phyloP scores from a whole-genome alignment of 2,888 invertebrate species.

The Adineta ricciae region DNA sequence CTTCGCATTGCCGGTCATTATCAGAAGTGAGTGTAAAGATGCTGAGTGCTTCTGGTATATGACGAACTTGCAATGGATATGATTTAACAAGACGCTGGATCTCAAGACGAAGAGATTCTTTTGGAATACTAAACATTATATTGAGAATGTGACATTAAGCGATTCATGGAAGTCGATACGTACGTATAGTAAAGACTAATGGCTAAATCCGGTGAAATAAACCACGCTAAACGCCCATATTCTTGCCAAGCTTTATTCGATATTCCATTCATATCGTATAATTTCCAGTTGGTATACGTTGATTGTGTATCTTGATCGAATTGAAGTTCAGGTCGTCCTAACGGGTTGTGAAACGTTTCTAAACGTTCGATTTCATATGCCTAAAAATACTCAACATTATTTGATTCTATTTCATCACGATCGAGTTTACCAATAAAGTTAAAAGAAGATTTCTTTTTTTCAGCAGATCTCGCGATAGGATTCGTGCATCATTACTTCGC shows the following conservation, averaged over 20 bases:
- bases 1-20: not conserved
- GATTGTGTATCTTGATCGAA: conserved; percentile 75
- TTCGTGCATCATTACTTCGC: not conserved
- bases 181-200: conserved; percentile 62
- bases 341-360: conserved; percentile 87
- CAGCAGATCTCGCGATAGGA: conserved; percentile 20
- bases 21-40: not conserved
- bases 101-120: conserved; percentile 64
- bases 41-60: conserved; percentile 70
- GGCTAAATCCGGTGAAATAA: conserved; percentile 82
- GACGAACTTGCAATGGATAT: conserved; percentile 75
- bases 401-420: not conserved
- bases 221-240: conserved; percentile 83
- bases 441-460: conserved; percentile 27
- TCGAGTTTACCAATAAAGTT: not conserved
- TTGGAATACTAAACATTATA: conserved; percentile 32
- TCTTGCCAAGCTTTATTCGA: conserved; percentile 58
- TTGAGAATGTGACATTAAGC: no score
- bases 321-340: conserved; percentile 61
- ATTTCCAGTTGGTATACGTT: conserved; percentile 71
- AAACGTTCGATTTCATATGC: conserved; percentile 89
- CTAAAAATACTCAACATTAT: conserved; percentile 50
- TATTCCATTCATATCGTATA: conserved; percentile 63
- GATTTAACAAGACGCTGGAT: conserved; percentile 73
- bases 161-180: conserved; percentile 46